Conservation (phyloP, 2,113 vertebrate species). For the Anhinga anhinga region DNA sequence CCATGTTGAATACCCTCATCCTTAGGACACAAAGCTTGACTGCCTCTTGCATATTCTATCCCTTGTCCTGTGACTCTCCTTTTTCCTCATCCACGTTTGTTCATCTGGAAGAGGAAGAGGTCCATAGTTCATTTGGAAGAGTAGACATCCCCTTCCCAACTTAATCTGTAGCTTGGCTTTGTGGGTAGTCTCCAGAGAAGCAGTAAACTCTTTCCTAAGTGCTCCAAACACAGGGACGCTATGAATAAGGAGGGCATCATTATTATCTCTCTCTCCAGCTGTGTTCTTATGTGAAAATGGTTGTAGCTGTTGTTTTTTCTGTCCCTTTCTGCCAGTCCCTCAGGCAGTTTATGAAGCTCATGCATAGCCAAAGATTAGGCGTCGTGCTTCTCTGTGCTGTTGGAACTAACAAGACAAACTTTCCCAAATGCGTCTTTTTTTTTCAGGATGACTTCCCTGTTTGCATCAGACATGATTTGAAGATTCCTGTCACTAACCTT, state of each 20-base stretch:
- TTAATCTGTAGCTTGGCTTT: not conserved
- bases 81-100: not conserved
- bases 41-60: not conserved
- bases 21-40: not conserved
- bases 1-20: accelerated
- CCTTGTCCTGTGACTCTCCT: not conserved
- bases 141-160: not conserved
- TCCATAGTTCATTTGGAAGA: not conserved
- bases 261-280: conserved; percentile 35
- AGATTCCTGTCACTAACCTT: not conserved
- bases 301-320: conserved; percentile 6
- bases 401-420: conserved; percentile 6
- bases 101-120: not conserved
- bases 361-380: conserved; percentile 21
- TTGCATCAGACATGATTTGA: not conserved
- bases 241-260: not conserved
- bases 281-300: conserved; percentile 28
- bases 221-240: not conserved
- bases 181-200: not conserved
- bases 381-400: not conserved
- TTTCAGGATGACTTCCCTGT: not conserved
- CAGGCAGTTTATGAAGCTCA: conserved; percentile 32
- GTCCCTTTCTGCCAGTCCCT: conserved; percentile 39
- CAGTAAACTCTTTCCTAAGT: not conserved
- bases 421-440: not conserved